Percentiles rank a stretch among this genome's conserved stretches.
Evolutionary conservation across 2,113 vertebrate genomes (phyloP).

Genomic region (Hippocampus guttulatus): DNA sequence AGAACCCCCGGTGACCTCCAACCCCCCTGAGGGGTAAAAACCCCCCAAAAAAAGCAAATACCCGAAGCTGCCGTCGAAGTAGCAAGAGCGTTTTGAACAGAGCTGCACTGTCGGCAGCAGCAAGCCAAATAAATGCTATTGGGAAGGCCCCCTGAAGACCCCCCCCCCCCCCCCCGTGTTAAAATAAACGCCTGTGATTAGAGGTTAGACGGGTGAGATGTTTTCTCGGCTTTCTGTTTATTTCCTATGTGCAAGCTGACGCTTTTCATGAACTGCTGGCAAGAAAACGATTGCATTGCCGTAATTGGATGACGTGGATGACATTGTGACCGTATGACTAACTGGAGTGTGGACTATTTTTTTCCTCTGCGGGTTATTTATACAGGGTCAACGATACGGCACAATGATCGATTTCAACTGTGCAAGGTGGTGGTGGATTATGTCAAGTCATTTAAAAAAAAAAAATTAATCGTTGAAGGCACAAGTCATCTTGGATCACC

Average conservation of each 20-base stretch:
- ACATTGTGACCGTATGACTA: too few species aligned
- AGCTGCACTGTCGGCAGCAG: slow-evolving; percentile 51
- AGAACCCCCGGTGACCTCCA: slow-evolving; percentile 30
- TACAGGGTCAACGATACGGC: too few species aligned
- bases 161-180: slow-evolving; percentile 21
- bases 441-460: too few species aligned
- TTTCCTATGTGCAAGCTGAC: not conserved
- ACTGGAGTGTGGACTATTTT: too few species aligned
- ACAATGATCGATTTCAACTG: too few species aligned
- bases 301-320: not conserved
- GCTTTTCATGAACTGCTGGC: not conserved
- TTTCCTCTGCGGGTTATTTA: too few species aligned
- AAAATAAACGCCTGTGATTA: slow-evolving; percentile 57
- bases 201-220: slow-evolving; percentile 50
- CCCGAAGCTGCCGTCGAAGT: slow-evolving; percentile 8
- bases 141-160: slow-evolving; percentile 21
- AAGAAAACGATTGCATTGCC: not conserved
- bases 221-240: not conserved
- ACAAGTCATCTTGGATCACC: too few species aligned
- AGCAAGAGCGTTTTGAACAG: slow-evolving; percentile 41
- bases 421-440: too few species aligned
- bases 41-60: not conserved
- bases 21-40: slow-evolving; percentile 1
- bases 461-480: too few species aligned
- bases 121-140: slow-evolving; percentile 33